Conservation (phyloP, 2,888 invertebrate species). For the Megaustenia siamemsis region DNA sequence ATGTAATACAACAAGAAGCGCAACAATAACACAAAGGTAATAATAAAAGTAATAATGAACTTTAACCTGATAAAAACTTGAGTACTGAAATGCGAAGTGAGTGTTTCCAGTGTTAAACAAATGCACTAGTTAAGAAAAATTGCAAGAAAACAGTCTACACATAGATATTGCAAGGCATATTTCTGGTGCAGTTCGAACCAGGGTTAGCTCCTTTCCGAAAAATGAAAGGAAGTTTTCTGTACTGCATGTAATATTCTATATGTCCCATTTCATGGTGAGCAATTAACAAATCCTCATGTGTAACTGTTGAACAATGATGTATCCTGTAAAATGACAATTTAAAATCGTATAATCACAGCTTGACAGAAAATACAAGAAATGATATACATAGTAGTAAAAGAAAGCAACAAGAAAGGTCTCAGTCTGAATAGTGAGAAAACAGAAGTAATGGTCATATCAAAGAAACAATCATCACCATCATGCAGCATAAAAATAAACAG, state of each 20-base stretch:
- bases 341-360: neutral
- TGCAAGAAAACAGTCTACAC: neutral
- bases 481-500: too few relatives aligned
- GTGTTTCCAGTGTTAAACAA: neutral
- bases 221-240: neutral
- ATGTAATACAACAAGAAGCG: neutral
- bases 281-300: constrained; percentile 69
- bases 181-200: constrained; percentile 21
- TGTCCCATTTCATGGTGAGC: constrained; percentile 80
- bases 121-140: neutral
- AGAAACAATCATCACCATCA: too few relatives aligned
- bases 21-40: neutral
- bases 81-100: neutral
- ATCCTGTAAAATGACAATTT: neutral
- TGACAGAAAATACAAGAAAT: neutral
- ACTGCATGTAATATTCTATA: constrained; percentile 68
- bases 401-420: too few relatives aligned
- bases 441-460: too few relatives aligned
- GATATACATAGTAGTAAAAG: neutral
- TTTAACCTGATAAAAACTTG: neutral
- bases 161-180: neutral
- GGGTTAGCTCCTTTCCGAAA: constrained; percentile 30
- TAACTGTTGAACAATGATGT: constrained; percentile 23
- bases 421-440: too few relatives aligned
- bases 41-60: neutral